Evolutionary conservation across 2,113 vertebrate species (phyloP).

Genomic region (Aythya baeri): DNA sequence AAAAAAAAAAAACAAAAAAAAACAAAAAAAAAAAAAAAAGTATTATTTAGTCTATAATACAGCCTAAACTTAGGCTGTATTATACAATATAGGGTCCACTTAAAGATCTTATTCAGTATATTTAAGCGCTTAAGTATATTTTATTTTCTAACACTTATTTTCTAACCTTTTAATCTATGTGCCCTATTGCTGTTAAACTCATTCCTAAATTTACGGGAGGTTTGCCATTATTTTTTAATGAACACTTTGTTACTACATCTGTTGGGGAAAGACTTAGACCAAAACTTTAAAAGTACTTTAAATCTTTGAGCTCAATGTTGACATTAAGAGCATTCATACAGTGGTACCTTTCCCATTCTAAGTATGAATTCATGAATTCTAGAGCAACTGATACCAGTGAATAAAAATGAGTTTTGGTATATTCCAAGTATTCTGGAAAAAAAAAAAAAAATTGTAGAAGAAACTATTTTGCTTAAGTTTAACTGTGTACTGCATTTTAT

Average conservation of each 20-base stretch:
- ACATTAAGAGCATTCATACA: neutral
- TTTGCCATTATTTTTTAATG: neutral
- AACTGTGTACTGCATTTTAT: neutral
- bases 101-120: neutral
- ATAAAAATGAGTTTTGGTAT: neutral
- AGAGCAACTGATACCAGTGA: neutral
- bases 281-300: neutral
- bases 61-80: neutral
- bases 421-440: neutral
- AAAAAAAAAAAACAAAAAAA: neutral
- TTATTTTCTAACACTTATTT: neutral
- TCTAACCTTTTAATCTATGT: neutral
- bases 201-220: neutral
- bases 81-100: neutral
- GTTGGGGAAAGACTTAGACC: neutral
- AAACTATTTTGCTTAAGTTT: neutral
- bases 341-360: neutral
- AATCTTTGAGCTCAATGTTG: neutral
- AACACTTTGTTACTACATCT: neutral
- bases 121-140: neutral
- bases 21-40: neutral
- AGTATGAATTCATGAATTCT: neutral
- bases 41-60: neutral
- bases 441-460: neutral
- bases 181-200: neutral